Evolutionary conservation across 2,113 vertebrate genomes (phyloP), one percentile per base, ranked within the genome.

Genomic region (Willisornis vidua): DNA sequence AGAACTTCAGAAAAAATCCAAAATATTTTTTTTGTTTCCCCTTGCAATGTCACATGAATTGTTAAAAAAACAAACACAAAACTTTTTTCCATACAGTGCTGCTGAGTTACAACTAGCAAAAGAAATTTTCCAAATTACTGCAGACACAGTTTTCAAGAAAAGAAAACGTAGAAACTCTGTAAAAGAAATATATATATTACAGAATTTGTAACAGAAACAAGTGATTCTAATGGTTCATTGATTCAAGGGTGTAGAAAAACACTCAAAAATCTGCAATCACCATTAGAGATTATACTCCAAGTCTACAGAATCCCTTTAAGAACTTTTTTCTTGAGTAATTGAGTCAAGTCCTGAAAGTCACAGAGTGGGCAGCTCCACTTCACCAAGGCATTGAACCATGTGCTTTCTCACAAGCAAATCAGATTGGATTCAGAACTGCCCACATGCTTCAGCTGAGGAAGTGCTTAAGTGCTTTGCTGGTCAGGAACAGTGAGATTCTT

Each of bases 271-370:
- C 83, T 85, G 75, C 39, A 48, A 65, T 91, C 82, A 87, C n/a
- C 63, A 55, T 17, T 9, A 78, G 10, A 25, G 31, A 55, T 66
- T 63, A 25, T 7, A 66, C 51, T 48, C 16, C 68, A 90, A 83
- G 49, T 90, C 51, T 39, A 37, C 59, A 90, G 72, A 94, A 90
- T 26, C 12, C 62, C 62, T 58, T 67, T 24, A 94, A 93, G 89
- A 89, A 73, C 46, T 78, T 74, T 95, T 97, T 94, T 91, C 77
- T 89, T 95, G 52, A 94, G 66, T 90, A 72, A 93, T 62, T 94
- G 63, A 62, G 71, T 71, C 6, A 2, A 39, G 49, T 46, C 58
- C 45, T 48, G 52, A 85, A 90, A 92, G 62, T 15, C 79, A 70
- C 70, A 39, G 49, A 74, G 22, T 11, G 28, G 13, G 78, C 61